phyloP scores from a whole-genome alignment of 2,113 vertebrate genomes.

The Paradoxurus hermaphroditus region DNA sequence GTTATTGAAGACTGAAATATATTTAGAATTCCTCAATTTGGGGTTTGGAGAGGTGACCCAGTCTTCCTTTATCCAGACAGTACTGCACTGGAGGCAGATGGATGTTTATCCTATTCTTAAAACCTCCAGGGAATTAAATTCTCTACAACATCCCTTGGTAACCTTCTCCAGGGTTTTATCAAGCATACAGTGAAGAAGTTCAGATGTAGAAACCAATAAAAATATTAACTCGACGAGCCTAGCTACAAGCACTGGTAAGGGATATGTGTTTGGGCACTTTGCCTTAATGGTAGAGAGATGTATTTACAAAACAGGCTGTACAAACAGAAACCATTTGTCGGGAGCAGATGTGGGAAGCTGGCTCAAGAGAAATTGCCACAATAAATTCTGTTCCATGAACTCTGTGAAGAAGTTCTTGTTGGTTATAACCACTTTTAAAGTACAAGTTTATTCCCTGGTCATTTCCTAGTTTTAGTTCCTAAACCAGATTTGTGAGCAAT shows the following conservation, averaged over 20 bases:
- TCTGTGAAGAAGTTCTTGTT: constrained; percentile 14
- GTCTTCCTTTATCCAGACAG: constrained; percentile 4
- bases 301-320: constrained; percentile 68
- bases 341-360: constrained; percentile 66
- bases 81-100: constrained; percentile 45
- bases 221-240: constrained; percentile 61
- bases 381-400: constrained; percentile 55
- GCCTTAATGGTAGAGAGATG: constrained; percentile 23
- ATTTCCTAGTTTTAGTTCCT: constrained; percentile 30
- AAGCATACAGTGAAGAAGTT: constrained; percentile 48
- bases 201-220: constrained; percentile 63
- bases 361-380: constrained; percentile 58
- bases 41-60: background rate
- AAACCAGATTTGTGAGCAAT: background rate
- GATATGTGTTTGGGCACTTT: constrained; percentile 19
- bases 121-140: constrained; percentile 73
- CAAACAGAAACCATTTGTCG: constrained; percentile 75
- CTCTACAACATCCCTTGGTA: constrained; percentile 64
- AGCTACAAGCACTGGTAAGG: background rate
- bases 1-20: background rate
- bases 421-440: constrained; percentile 54
- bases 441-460: constrained; percentile 22
- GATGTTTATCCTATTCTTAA: constrained; percentile 69
- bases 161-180: constrained; percentile 73
- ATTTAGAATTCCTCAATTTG: constrained; percentile 21